Evolutionary conservation across 2,888 invertebrate genomes (phyloP), one percentile per base, ranked within the genome.

Genomic region (Anoncus sp.): DNA sequence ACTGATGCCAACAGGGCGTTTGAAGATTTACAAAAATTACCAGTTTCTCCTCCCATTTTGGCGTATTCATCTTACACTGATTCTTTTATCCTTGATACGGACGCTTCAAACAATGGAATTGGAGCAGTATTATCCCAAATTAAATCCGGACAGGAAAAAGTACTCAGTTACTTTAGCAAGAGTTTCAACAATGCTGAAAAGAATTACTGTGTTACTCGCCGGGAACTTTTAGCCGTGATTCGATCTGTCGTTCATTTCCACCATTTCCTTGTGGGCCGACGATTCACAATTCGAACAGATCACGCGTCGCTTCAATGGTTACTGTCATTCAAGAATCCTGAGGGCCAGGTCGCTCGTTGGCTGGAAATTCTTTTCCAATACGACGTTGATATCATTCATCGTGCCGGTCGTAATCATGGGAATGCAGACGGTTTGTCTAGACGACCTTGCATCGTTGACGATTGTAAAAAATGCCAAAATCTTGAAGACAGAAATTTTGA

Each of bases 321-420:
- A 3, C 76, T 87, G 38, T 83, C 84, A 27, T 86, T 88, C 35
- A 85, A 85, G 60, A 84, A 84, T 65, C 85, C 86, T 1, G 86
- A 88, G 67, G 87, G 87, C 5, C 86, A 89, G 60, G 69, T 87
- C 3, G 88, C 86, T 12, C 79, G 86, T 74, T 89, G 87, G 87
- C 65, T 88, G 5, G 83, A 88, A 70, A 62, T 79, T 35, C 80
- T 87, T 2, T 83, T 84, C 35, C 79, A 84, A 31, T 87, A 83
- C 70, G 81, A 87, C 27, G 86, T 85, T 38, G 73, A 83, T 6
- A 81, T 85, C 2, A 57, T 85, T 43, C 84, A 85, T 75, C 53
- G 86, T 9, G 31, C 74, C 14, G 83, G 85, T 12, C 77, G 43
- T 12, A 47, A 22, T 0, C 83, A 85, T 53, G 55, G 63, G 0